Base-by-base conservation (phyloP, 2,888 invertebrate species). In the Amphipoea oculea region DNA sequence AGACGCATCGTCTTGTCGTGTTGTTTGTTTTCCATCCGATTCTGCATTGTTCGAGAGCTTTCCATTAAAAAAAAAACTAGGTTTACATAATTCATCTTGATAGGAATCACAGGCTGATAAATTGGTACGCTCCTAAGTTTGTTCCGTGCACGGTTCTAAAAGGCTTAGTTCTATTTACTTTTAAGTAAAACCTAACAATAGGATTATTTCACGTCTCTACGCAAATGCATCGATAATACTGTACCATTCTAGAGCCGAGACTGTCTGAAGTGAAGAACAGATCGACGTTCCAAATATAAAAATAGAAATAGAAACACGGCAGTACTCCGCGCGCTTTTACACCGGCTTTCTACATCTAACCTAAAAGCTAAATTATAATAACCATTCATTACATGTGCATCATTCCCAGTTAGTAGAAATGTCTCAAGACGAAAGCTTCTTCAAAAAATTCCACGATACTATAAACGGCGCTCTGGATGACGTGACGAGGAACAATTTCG, bases 361-460 rank as follows among this genome's bases (percentile, higher is more conserved):
- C 95, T 95, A 86, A 87, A 87, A 87, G 9, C 75, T 70, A 85
- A 82, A 87, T 78, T 80, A 80, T 79, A 83, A 81, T 88, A 81
- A 86, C 78, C 79, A 75, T 87, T 76, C 71, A 79, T 83, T 84
- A 82, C 86, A 90, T 90, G 90, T 90, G 86, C 80, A 88, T 74
- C 48, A 84, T 73, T 76, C 67, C 66, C 62, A 71, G 70, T 87
- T 88, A 83, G 82, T 78, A 76, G 89, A 91, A 91, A 96, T 96
- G 97, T 89, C 96, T 73, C 91, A 94, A 91, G 92, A 93, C 82
- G 94, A 93, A 62, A 97, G 97, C 72, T 97, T 97, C 93, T 98
- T 98, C 92, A 97, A 97, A 94, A 97, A 97, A 83, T 97, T 98
- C 92, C 98, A 98, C 92, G 96, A 97, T 88, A 95, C 96, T 62